Evolutionary conservation across 2,113 vertebrate species (phyloP), one percentile per base, ranked within the genome.

Genomic region (Oncorhynchus clarkii): DNA sequence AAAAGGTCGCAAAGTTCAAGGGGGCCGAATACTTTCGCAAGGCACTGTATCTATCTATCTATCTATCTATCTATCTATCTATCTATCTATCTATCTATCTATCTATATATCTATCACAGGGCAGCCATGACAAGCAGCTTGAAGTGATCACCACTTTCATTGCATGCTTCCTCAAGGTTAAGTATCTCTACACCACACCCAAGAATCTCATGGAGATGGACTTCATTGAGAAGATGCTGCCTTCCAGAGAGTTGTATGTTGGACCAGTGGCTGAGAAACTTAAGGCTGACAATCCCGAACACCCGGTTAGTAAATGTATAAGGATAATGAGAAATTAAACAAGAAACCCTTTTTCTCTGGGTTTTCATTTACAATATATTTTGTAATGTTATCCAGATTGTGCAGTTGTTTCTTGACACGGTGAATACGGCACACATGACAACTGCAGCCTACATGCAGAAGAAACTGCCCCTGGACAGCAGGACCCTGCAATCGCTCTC

Each of bases 81-180:
- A n/a, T n/a, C n/a, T n/a, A n/a, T n/a, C n/a, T n/a, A n/a, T n/a
- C n/a, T n/a, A n/a, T n/a, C n/a, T n/a, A n/a, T n/a, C n/a, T n/a
- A n/a, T n/a, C n/a, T n/a, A n/a, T n/a, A n/a, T 29, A 29, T 29
- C 29, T 29, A 29, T 34, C 51, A 54, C 51, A 54, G 51, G 51
- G 60, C 22, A 70, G 68, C 68, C 68, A 48, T 48, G 68, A 49
- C 68, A 39, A 70, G 68, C 68, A 70, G 68, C 34, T 70, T 48
- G 68, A 39, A 70, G 68, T 70, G 34, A 39, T 70, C n/a, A 48
- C 68, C 68, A 70, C 45, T 70, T 70, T 70, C 68, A 70, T 49
- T 4, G 68, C 68, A 8, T 64, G 68, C 31, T 70, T 70, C 22
- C 18, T 70, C 68, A 70, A 49, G 68, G 68, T 20, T 70, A 20